These are phyloP conservation scores for Petrolisthes cinctipes DNA, from an alignment of 2,888 invertebrate genomes.

Conservation along the genomic window DNA sequence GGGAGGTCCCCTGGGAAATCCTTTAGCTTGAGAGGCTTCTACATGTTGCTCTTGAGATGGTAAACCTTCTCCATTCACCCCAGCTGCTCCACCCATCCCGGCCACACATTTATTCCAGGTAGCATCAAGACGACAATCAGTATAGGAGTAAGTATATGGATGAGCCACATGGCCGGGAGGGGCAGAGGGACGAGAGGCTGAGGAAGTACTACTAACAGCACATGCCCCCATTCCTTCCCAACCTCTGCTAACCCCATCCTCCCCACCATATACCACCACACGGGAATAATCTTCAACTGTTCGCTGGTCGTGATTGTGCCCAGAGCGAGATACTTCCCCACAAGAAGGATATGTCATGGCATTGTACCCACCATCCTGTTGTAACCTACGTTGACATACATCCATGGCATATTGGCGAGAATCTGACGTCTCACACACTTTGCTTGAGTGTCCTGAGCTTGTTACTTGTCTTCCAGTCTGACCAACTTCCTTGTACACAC, in stretches of 20 bases:
- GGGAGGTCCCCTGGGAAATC: slow-evolving; percentile 12
- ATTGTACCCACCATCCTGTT: slow-evolving; percentile 35
- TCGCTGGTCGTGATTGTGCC: slow-evolving; percentile 31
- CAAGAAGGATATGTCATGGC: slow-evolving; percentile 30
- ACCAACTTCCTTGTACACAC: slow-evolving; percentile 36
- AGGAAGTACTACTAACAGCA: neutral
- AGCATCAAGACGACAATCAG: slow-evolving; percentile 54
- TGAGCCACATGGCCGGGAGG: slow-evolving; percentile 41
- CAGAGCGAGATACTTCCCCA: slow-evolving; percentile 33
- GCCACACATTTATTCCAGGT: slow-evolving; percentile 55
- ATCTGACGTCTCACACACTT: slow-evolving; percentile 27
- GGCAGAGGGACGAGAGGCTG: slow-evolving; percentile 17
- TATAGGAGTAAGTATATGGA: slow-evolving; percentile 50
- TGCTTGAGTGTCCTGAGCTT: slow-evolving; percentile 18
- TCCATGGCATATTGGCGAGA: slow-evolving; percentile 45
- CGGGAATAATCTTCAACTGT: slow-evolving; percentile 49
- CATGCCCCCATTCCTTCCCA: slow-evolving; percentile 52
- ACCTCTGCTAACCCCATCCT: slow-evolving; percentile 40
- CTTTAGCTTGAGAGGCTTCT: slow-evolving; percentile 41
- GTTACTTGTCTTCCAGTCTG: slow-evolving; percentile 31
- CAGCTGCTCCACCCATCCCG: slow-evolving; percentile 22
- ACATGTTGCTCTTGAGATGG: slow-evolving; percentile 34
- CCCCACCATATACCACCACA: slow-evolving; percentile 40
- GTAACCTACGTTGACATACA: slow-evolving; percentile 40
- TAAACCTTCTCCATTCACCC: slow-evolving; percentile 43